phyloP scores from a whole-genome alignment of 2,888 invertebrate genomes.

The Sesamia inferens region DNA sequence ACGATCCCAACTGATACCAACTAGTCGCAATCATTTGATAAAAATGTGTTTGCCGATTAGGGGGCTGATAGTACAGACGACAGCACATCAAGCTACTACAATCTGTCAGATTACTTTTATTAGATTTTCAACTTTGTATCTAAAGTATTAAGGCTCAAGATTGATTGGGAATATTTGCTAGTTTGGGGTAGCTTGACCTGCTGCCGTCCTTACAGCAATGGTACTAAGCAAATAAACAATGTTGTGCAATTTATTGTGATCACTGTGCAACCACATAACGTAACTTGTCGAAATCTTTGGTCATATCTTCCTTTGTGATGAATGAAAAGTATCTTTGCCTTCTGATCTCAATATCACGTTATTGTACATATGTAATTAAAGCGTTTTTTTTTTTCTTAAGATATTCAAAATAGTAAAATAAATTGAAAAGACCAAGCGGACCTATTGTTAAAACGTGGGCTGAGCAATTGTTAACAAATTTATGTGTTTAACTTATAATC shows the following conservation, averaged over 20 bases:
- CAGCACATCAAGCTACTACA: too few relatives aligned
- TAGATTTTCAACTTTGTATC: too few relatives aligned
- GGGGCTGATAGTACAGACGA: not conserved
- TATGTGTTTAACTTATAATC: slow-evolving; percentile 17
- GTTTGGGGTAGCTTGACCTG: too few relatives aligned
- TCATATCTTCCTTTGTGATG: slow-evolving; percentile 75
- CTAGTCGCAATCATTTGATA: too few relatives aligned
- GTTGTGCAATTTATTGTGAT: not conserved
- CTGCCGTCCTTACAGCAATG: not conserved
- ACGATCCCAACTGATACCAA: too few relatives aligned
- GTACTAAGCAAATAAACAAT: not conserved
- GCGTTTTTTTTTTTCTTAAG: slow-evolving; percentile 74
- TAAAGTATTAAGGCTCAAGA: too few relatives aligned
- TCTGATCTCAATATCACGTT: slow-evolving; percentile 82
- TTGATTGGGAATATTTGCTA: too few relatives aligned
- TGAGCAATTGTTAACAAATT: slow-evolving; percentile 23
- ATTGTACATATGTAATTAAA: slow-evolving; percentile 88
- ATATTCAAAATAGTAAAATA: slow-evolving; percentile 61
- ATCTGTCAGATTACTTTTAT: too few relatives aligned
- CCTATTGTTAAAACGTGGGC: slow-evolving; percentile 10
- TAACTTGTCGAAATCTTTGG: not conserved
- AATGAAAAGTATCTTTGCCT: slow-evolving; percentile 79
- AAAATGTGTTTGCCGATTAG: too few relatives aligned
- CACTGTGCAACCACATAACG: not conserved
- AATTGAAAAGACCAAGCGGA: slow-evolving; percentile 34